Conservation (phyloP, 2,888 invertebrate genomes). For the Octodonta nipae region DNA sequence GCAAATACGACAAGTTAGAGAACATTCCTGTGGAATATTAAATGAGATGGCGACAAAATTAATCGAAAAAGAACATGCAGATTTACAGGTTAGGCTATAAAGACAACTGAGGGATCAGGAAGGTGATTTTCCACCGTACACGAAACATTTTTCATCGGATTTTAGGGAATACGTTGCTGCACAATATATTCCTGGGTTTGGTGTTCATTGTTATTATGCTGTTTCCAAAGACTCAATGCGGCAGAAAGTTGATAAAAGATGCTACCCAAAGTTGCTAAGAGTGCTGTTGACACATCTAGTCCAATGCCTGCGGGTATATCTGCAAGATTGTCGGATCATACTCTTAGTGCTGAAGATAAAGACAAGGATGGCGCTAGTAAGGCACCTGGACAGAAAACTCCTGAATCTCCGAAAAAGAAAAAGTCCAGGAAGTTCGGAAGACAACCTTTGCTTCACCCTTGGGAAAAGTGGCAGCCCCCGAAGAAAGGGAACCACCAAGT, state of each 20-base stretch:
- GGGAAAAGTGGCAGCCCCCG: slow-evolving; percentile 16
- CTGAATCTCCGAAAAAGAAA: too few species aligned
- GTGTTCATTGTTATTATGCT: slow-evolving; percentile 40
- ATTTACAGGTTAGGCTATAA: slow-evolving; percentile 14
- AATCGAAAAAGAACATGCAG: slow-evolving; percentile 24
- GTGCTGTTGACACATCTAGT: slow-evolving; percentile 15
- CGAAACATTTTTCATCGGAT: slow-evolving; percentile 33
- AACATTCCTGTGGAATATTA: slow-evolving; percentile 23
- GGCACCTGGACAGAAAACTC: too few species aligned
- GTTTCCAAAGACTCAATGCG: slow-evolving; percentile 37
- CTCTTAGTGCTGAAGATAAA: too few species aligned
- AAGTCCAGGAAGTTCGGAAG: too few species aligned
- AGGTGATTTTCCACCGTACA: slow-evolving; percentile 27
- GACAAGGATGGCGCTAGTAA: too few species aligned
- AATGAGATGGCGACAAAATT: slow-evolving; percentile 29
- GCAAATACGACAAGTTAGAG: slow-evolving; percentile 23
- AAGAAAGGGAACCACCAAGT: slow-evolving; percentile 25
- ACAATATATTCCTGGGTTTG: slow-evolving; percentile 38
- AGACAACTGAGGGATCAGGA: slow-evolving; percentile 20
- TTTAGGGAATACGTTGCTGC: slow-evolving; percentile 35
- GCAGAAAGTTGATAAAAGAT: slow-evolving; percentile 28
- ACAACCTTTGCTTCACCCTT: slow-evolving; percentile 21
- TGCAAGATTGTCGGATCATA: slow-evolving; percentile 6
- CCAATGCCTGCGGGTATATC: slow-evolving; percentile 8
- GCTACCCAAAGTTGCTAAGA: slow-evolving; percentile 24